These are phyloP conservation scores for Hermaeophaga mercurialis DNA, from an alignment of 2,888 invertebrate species.

Conservation along the genomic window DNA sequence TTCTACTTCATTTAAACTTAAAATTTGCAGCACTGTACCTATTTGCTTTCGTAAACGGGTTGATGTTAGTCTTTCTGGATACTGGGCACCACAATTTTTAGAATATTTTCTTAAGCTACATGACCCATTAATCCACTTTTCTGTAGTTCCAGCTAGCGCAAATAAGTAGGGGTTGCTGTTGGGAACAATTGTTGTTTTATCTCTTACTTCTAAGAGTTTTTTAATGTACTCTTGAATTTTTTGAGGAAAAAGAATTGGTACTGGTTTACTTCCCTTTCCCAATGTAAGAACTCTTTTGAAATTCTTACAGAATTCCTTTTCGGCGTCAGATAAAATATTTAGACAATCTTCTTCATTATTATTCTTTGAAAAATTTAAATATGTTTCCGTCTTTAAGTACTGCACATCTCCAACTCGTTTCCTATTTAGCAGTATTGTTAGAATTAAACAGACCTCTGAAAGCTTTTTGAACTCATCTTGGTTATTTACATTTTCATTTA, in stretches of 20 bases:
- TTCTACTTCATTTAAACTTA: constrained; percentile 31
- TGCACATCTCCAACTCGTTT: constrained; percentile 43
- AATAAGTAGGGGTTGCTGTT: constrained; percentile 39
- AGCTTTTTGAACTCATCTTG: constrained; percentile 34
- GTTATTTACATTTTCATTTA: constrained; percentile 31
- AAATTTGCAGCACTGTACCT: constrained; percentile 39
- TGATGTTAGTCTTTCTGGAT: constrained; percentile 36
- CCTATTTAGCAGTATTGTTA: constrained; percentile 40
- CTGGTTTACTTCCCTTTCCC: constrained; percentile 36
- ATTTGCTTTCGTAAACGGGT: constrained; percentile 41
- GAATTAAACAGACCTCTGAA: constrained; percentile 35
- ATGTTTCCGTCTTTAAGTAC: constrained; percentile 37
- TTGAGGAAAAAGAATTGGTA: constrained; percentile 23
- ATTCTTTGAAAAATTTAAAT: constrained; percentile 12
- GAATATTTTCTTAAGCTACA: constrained; percentile 36
- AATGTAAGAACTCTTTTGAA: constrained; percentile 32
- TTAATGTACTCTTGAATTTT: constrained; percentile 20
- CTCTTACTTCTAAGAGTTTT: constrained; percentile 23
- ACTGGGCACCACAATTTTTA: constrained; percentile 31
- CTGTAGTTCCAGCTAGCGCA: constrained; percentile 33
- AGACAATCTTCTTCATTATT: constrained; percentile 35
- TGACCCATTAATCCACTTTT: constrained; percentile 39
- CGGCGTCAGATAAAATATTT: constrained; percentile 31
- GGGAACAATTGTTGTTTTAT: constrained; percentile 31
- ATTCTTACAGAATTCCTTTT: constrained; percentile 36